Evolutionary conservation across 2,113 vertebrate genomes (phyloP).

Genomic region (Tylochromis polylepis): DNA sequence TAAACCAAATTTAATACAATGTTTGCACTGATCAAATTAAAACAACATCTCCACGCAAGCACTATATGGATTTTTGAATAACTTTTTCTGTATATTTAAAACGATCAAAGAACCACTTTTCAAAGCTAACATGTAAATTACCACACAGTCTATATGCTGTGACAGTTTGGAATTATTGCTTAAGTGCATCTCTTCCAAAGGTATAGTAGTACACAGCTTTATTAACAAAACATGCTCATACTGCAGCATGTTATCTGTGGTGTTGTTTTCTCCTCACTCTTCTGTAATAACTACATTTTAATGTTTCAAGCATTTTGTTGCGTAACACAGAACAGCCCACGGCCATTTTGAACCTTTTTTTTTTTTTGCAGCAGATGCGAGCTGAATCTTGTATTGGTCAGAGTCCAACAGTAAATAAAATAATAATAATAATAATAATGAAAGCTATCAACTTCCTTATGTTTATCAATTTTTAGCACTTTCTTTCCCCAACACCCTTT

Average conservation of each 20-base stretch:
- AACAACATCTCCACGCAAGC: background rate
- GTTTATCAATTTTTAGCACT: background rate
- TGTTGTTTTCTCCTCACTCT: background rate
- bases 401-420: background rate
- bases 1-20: background rate
- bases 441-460: background rate
- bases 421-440: background rate
- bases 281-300: background rate
- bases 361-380: background rate
- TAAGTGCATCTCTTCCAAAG: background rate
- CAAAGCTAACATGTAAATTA: background rate
- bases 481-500: background rate
- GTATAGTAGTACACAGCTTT: background rate
- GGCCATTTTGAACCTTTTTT: background rate
- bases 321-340: background rate
- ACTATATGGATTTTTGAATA: background rate
- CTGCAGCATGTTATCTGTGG: background rate
- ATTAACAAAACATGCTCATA: background rate
- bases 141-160: background rate
- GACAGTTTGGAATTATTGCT: background rate
- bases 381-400: background rate
- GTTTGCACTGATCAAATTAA: background rate
- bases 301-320: background rate
- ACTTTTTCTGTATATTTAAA: background rate
- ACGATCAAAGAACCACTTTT: background rate